Conservation (phyloP, 2,888 invertebrate genomes). For the Scrobipalpa atriplicella region DNA sequence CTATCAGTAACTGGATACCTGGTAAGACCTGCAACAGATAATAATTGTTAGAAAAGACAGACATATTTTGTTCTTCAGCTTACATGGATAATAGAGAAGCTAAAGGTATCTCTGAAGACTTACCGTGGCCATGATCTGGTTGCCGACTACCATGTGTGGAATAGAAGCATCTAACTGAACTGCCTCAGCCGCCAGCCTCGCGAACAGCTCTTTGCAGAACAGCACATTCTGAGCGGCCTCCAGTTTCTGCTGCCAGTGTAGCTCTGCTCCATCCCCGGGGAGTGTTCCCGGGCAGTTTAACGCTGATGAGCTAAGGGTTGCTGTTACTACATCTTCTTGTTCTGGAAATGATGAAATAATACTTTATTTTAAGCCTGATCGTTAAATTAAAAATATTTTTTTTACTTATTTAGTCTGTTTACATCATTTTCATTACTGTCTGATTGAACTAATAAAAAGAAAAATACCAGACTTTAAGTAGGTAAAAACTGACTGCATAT, state of each 20-base stretch:
- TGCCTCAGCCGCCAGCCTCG: conserved; percentile 96
- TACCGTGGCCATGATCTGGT: conserved; percentile 97
- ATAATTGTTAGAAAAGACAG: background rate
- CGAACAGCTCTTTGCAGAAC: conserved; percentile 98
- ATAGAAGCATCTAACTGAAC: conserved; percentile 96
- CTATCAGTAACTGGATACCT: conserved; percentile 95
- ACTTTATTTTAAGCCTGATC: no score
- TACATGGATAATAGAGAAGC: background rate
- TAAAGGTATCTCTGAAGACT: conserved; percentile 37
- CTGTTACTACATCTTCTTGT: conserved; percentile 94
- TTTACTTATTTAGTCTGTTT: no score
- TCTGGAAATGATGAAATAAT: conserved; percentile 78
- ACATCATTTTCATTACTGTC: no score
- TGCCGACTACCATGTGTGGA: conserved; percentile 98
- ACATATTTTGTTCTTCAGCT: background rate
- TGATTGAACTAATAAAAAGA: no score
- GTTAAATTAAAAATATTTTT: no score
- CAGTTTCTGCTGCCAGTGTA: conserved; percentile 97
- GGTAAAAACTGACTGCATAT: no score
- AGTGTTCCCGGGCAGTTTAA: conserved; percentile 86
- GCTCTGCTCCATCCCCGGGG: conserved; percentile 84
- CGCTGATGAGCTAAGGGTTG: conserved; percentile 90
- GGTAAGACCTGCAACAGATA: conserved; percentile 87
- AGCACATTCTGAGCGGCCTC: conserved; percentile 98
- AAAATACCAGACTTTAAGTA: no score